A percentile compares a stretch with the other conserved stretches of the same genome.
Conservation (phyloP, 2,888 invertebrate genomes). For the Dysmachus trigonus region DNA sequence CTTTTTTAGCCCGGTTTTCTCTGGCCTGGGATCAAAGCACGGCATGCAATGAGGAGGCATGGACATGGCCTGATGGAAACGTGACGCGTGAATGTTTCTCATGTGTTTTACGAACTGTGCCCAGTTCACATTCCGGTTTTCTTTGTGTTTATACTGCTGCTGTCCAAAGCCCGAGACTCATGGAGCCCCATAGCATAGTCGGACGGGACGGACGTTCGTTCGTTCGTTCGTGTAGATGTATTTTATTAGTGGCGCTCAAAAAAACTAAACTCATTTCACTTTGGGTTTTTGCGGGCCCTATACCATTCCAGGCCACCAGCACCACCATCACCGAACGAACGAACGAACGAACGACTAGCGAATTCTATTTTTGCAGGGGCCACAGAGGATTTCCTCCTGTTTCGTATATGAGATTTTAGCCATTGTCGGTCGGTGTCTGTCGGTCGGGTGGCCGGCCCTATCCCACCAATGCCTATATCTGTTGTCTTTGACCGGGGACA, state of each 20-base stretch:
- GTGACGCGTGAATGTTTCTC: slow-evolving; percentile 25
- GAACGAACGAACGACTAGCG: no score
- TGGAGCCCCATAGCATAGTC: no score
- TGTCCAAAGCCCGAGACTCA: not conserved
- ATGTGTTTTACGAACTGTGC: slow-evolving; percentile 23
- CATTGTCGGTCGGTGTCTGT: not conserved
- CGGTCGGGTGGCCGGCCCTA: no score
- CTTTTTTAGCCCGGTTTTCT: not conserved
- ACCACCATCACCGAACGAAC: not conserved
- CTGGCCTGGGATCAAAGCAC: slow-evolving; percentile 13
- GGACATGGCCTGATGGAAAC: slow-evolving; percentile 2
- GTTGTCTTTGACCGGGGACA: not conserved
- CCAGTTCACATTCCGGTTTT: slow-evolving; percentile 1
- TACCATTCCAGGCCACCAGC: slow-evolving; percentile 7
- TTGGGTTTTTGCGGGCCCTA: slow-evolving; percentile 25
- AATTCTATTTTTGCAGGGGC: not conserved
- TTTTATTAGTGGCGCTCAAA: slow-evolving; percentile 33
- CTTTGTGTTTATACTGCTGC: not conserved
- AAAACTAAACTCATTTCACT: slow-evolving; percentile 40
- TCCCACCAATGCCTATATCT: slow-evolving; percentile 6
- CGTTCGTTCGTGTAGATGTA: not conserved
- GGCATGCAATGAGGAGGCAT: not conserved
- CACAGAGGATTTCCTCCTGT: slow-evolving; percentile 2
- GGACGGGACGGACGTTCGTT: no score
- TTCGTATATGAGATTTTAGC: slow-evolving; percentile 9